Base-by-base conservation (phyloP, 2,113 vertebrate species). In the Collichthys lucidus region DNA sequence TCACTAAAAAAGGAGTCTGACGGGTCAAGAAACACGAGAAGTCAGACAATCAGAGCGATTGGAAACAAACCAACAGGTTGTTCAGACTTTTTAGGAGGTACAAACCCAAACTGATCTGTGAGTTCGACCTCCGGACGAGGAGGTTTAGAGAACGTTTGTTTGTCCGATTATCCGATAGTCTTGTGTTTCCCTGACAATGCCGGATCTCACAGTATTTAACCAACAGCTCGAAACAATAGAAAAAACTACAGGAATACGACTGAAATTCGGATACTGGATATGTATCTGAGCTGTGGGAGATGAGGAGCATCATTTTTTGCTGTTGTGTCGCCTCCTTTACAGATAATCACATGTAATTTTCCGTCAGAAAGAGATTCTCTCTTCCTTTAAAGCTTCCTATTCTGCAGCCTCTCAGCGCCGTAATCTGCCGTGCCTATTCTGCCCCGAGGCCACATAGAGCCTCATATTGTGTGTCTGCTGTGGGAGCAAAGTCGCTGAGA, bases 401-500 rank as follows among this genome's bases (percentile, higher is more conserved):
- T 92, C 89, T 91, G 74, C 76, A 2, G 61, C 84, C 92, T 92
- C 90, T 94, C 92, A 90, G 92, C 89, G 76, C 90, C 29, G 61
- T 90, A 92, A 93, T 92, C 88, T 85, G 69, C 79, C 19, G n/a
- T 65, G 80, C 76, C 83, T 55, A 47, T 90, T 80, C 83, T 72
- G 57, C 77, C 31, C 62, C 17, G 50, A 53, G 79, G 76, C 82
- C 73, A 77, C 81, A 92, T 80, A 92, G 82, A 94, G 90, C 69
- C 84, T 65, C 79, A 89, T 88, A 90, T 94, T 93, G 93, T 92
- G 74, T 85, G 68, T 77, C 90, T 12, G 74, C 86, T 91, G 93
- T 94, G 92, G 92, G 93, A 94, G 92, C 85, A 71, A 70, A 88
- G 82, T 80, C 65, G 26, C 83, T 80, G 83, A 88, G 92, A 92